Base-by-base conservation (phyloP, 2,113 vertebrate species). In the Phrynosoma blainvillii region DNA sequence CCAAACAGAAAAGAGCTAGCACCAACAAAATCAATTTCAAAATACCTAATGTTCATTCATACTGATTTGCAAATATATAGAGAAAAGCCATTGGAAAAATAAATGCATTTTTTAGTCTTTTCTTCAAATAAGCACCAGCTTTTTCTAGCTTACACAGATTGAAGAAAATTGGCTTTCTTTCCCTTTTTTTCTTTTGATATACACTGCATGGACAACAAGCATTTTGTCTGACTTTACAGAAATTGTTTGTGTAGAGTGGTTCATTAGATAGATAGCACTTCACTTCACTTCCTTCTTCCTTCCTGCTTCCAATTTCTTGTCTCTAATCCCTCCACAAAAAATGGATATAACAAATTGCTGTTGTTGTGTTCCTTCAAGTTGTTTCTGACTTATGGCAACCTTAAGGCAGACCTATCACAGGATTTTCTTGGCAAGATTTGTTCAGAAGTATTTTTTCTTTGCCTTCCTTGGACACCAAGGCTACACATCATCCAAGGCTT, bases 41-140 rank as follows among this genome's bases (percentile, higher is more conserved):
- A 40, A 66, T 73, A 82, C 12, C 13, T 85, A 85, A 77, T 66
- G 70, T 84, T 68, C 76, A 80, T 76, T 91, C 56, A 82, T 84
- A 92, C n/a, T 92, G 40, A 85, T 91, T 89, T 89, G 84, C 23
- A 92, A 88, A 10, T 87, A 87, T 93, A 91, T 3, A 92, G 75
- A 79, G 7, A 85, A 85, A 91, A 82, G 82, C 74, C 74, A 89
- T 86, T 88, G 89, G 85, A 32, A 89, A 10, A 90, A 59, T 91
- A 36, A 82, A 88, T 75, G 30, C 80, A 77, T 62, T 93, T 93
- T 91, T 23, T 54, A 93, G 70, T 52, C 42, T 87, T 93, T 93
- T n/a, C 5, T 91, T 94, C 88, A 84, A 66, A 82, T 7, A 56
- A 70, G 54, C 20, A 79, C 23, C 71, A 84, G 77, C 84, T 84